Evolutionary conservation across 2,113 vertebrate species (phyloP), one percentile per base, ranked within the genome.

Genomic region (Bostrychus sinensis): DNA sequence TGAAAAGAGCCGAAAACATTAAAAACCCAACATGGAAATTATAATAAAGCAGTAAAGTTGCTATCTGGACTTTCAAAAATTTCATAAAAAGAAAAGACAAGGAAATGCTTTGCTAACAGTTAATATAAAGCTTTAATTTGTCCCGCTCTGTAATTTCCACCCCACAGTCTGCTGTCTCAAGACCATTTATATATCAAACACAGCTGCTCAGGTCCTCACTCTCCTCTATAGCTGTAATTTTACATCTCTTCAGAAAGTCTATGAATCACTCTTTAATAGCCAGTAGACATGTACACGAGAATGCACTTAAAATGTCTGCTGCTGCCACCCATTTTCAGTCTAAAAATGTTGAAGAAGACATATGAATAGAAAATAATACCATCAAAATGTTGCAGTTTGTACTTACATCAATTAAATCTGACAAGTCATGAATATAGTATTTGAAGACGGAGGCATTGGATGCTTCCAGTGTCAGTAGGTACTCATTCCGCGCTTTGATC

Each of bases 401-500:
- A 98, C 97, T 98, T 88, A 99, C 97, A 25, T 99, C 97, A 66
- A 98, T 98, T 90, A 98, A 84, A 88, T 98, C 97, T 0, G 96
- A 96, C 87, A 99, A 92, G 85, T 99, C 97, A 9, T 98, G 96
- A 86, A 99, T 96, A 73, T 99, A 99, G 84, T 98, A 99, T 88
- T 99, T 99, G 93, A 98, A 98, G 58, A 98, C 94, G 1, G 97
- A 97, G 62, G 96, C 94, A 78, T 99, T 99, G 26, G 96, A 94
- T 25, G 97, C 97, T 91, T 99, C 97, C 60, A 99, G 93, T 11
- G 97, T 99, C 83, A 99, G 93, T 51, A 99, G 93, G 86, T 99
- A 99, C 73, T 99, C 97, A 46, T 99, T 98, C 34, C 97, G 93
- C 0, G 97, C 95, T 92, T 98, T 99, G 91, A 98, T 96, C 3